Percentiles rank a stretch among this genome's conserved stretches.
phyloP scores from a whole-genome alignment of 1,140 invertebrate species.

The Heliconius melpomene region DNA sequence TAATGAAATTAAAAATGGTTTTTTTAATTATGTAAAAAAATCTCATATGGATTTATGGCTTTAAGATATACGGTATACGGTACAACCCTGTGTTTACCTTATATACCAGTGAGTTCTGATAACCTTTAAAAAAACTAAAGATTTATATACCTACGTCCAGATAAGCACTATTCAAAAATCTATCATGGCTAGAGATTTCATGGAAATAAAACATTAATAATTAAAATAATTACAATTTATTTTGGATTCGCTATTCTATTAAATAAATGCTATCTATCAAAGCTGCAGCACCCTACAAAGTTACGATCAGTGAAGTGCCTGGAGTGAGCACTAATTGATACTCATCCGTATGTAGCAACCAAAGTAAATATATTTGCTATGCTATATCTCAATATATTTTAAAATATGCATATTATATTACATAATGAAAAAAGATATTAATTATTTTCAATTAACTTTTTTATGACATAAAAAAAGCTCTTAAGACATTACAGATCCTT shows the following conservation, averaged over 20 bases:
- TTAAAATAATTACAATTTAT: slow-evolving; percentile 13
- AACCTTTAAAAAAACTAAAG: too few species aligned
- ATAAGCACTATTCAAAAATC: too few species aligned
- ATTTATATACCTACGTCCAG: too few species aligned
- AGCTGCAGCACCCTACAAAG: neutral
- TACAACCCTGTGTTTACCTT: too few species aligned
- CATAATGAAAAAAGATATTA: neutral
- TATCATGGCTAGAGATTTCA: too few species aligned
- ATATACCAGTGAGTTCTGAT: too few species aligned
- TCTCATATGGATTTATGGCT: too few species aligned
- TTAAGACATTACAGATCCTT: neutral
- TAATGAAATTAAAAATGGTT: too few species aligned
- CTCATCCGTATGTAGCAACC: neutral
- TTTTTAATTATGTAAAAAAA: too few species aligned
- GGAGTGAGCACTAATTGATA: slow-evolving; percentile 1
- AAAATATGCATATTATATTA: neutral
- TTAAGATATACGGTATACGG: too few species aligned
- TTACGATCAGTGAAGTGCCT: neutral
- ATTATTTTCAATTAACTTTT: neutral
- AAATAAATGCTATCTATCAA: slow-evolving; percentile 1
- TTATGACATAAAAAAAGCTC: neutral
- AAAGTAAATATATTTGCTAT: neutral
- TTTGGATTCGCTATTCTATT: slow-evolving; percentile 2
- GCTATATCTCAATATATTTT: neutral
- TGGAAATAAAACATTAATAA: slow-evolving; percentile 1